Conservation (phyloP, 2,113 vertebrate genomes). For the Bujurquina vittata region DNA sequence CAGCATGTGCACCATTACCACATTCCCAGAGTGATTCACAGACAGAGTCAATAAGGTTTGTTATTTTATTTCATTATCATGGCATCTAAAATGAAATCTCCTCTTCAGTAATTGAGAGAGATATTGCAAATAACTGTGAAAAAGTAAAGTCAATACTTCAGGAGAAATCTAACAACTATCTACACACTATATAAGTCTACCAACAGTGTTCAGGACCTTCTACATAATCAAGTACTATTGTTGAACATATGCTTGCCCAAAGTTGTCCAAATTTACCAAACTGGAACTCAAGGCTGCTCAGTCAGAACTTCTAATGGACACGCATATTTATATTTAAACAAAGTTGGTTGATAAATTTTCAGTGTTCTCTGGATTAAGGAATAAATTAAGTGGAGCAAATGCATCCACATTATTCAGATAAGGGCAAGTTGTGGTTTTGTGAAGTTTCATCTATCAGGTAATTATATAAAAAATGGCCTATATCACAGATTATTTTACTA, state of each 20-base stretch:
- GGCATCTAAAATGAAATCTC: slow-evolving; percentile 43
- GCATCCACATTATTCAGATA: no score
- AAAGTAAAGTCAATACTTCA: background rate
- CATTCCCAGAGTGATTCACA: slow-evolving; percentile 40
- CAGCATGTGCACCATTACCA: slow-evolving; percentile 57
- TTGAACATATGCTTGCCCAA: no score
- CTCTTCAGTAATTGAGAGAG: background rate
- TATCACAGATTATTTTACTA: background rate
- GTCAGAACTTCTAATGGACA: no score
- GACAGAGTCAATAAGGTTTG: slow-evolving; percentile 36
- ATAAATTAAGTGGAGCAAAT: background rate
- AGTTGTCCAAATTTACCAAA: no score
- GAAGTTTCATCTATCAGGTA: background rate
- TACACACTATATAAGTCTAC: background rate
- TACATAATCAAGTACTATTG: no score
- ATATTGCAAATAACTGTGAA: background rate
- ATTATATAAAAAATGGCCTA: background rate
- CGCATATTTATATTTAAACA: background rate
- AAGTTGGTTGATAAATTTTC: background rate
- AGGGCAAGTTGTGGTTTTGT: background rate
- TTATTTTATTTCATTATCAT: slow-evolving; percentile 40
- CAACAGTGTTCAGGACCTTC: background rate
- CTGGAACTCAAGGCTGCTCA: no score
- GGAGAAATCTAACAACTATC: background rate
- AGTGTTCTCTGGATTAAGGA: background rate